phyloP scores from a whole-genome alignment of 2,888 invertebrate species.

The Therioaphis trifolii region DNA sequence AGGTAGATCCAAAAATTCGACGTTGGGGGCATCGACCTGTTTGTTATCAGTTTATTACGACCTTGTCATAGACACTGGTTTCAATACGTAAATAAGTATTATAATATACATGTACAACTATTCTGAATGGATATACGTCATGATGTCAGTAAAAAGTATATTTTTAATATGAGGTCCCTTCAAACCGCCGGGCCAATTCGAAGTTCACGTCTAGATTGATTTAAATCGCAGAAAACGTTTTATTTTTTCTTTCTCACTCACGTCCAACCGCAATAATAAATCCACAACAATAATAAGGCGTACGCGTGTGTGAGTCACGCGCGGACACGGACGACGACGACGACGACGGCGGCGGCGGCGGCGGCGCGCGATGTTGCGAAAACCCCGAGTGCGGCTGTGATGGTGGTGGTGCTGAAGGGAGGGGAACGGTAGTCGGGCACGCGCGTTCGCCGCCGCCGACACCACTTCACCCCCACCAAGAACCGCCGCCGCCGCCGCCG shows the following conservation, averaged over 20 bases:
- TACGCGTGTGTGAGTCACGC: not conserved
- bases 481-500: not conserved
- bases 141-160: too few species aligned
- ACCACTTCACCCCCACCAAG: not conserved
- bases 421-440: slow-evolving; percentile 33
- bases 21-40: too few species aligned
- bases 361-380: slow-evolving; percentile 35
- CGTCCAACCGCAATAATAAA: too few species aligned
- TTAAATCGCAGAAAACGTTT: not conserved
- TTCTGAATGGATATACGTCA: too few species aligned
- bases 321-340: not conserved
- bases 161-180: too few species aligned
- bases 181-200: not conserved
- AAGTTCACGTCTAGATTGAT: not conserved
- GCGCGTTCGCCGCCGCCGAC: slow-evolving; percentile 21
- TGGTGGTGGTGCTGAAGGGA: not conserved
- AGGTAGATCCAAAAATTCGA: too few species aligned
- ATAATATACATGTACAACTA: too few species aligned
- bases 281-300: not conserved
- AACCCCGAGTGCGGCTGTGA: not conserved
- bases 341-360: not conserved
- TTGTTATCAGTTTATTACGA: too few species aligned
- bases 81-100: too few species aligned
- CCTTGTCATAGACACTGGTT: too few species aligned
- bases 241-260: not conserved